Base-by-base conservation (phyloP, 2,888 invertebrate species). In the Latheticus oryzae region DNA sequence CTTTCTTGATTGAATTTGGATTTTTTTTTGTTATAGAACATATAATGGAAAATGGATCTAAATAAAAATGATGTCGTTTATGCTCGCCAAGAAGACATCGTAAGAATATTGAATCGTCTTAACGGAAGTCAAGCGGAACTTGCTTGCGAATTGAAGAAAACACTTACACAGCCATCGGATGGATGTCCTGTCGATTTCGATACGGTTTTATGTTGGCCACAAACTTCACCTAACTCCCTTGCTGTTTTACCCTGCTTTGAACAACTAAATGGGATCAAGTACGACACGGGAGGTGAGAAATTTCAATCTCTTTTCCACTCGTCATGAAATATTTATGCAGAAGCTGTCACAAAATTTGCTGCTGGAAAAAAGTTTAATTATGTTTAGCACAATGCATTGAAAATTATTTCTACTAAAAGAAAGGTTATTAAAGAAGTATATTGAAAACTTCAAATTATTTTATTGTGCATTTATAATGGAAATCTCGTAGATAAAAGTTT, bases 121-220 rank as follows among this genome's bases (percentile, higher is more conserved):
- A 68, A 67, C 37, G 64, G 60, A n/a, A 62, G 63, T 23, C 60
- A 66, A 19, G 13, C 57, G 1, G 65, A 64, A 48, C 40, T 66
- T 15, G 54, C 53, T 11, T 68, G 68, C 54, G 65, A 66, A 40
- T 35, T 63, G 17, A 62, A 60, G 37, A 67, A 63, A 35, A 64
- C 58, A 23, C 30, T 63, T 11, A 24, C 43, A 17, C 58, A 55
- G n/a, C 17, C 52, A 8, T 54, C 28, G 30, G 47, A 59, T 32
- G 64, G 64, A 15, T 70, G 70, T 54, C 60, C 60, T 5, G 58
- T 62, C 8, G 63, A 63, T 48, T 70, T 61, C 45, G 92, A 93
- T 72, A 84, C 85, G 2, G 79, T 91, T 58, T 81, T 91, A 24
- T 93, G 93, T 76, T 93, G 93, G 93, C 91, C 90, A 7, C 82